Percentiles rank a stretch among this genome's conserved stretches.
phyloP scores from a whole-genome alignment of 1,140 invertebrate genomes.

The Drosophila ogumai region DNA sequence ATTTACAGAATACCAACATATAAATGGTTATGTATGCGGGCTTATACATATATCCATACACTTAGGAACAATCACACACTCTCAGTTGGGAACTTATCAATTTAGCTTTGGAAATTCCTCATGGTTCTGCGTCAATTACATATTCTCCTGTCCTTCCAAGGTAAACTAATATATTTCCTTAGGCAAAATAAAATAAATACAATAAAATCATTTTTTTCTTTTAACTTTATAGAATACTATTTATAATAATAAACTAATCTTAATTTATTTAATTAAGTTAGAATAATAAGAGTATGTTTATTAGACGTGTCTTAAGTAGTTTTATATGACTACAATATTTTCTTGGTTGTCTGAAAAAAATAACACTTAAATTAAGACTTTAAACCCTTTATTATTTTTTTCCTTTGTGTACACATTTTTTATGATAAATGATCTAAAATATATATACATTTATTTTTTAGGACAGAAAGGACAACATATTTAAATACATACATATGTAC shows the following conservation, averaged over 20 bases:
- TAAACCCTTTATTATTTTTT: too few relatives aligned
- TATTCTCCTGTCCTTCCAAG: not conserved
- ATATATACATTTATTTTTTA: too few relatives aligned
- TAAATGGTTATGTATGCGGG: conserved; percentile 31
- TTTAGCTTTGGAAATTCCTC: conserved; percentile 31
- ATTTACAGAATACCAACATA: conserved; percentile 46
- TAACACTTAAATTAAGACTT: too few relatives aligned
- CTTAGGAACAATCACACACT: conserved; percentile 22
- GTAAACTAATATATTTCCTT: not conserved
- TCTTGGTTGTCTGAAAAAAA: too few relatives aligned
- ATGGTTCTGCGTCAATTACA: conserved; percentile 45
- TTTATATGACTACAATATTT: not conserved
- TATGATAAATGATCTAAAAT: too few relatives aligned
- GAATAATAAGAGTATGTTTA: too few relatives aligned
- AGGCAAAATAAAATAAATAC: not conserved
- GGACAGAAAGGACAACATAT: too few relatives aligned
- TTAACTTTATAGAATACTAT: not conserved
- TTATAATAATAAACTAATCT: not conserved
- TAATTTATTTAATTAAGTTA: not conserved
- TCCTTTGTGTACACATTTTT: too few relatives aligned
- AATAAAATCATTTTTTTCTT: not conserved
- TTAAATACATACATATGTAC: too few relatives aligned
- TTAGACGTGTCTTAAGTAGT: not conserved
- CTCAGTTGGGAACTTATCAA: conserved; percentile 36
- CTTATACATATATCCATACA: conserved; percentile 23